phyloP scores from a whole-genome alignment of 2,113 vertebrate species.

The Cryptomyrus ogoouensis region DNA sequence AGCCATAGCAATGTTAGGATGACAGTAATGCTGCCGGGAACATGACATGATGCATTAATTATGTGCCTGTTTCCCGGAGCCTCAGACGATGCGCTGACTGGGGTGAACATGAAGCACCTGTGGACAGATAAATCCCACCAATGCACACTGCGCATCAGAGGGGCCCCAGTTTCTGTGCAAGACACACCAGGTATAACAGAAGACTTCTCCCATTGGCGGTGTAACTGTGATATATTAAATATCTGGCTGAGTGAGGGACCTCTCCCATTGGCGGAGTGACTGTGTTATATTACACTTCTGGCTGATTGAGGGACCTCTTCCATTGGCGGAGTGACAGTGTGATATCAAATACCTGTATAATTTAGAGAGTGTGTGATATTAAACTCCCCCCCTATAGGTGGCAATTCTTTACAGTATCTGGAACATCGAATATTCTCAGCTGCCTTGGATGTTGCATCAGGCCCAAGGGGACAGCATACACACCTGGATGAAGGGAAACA shows the following conservation, averaged over 20 bases:
- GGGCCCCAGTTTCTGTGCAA: neutral
- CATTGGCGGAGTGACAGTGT: neutral
- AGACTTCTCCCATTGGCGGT: neutral
- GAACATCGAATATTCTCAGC: neutral
- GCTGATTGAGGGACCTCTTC: neutral
- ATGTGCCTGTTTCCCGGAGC: neutral
- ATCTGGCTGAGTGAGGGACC: neutral
- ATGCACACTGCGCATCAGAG: neutral
- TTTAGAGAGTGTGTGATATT: neutral
- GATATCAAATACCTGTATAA: neutral
- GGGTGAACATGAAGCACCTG: neutral
- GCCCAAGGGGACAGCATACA: neutral
- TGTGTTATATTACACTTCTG: neutral
- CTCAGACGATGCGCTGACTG: neutral
- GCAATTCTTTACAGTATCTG: neutral
- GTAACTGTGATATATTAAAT: neutral
- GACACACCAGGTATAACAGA: neutral
- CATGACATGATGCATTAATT: neutral
- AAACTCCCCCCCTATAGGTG: neutral
- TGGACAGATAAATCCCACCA: neutral
- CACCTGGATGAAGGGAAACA: slow-evolving; percentile 87
- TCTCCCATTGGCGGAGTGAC: neutral
- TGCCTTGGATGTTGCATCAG: neutral
- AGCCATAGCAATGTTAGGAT: neutral
- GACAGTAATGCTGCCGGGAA: neutral